phyloP scores from a whole-genome alignment of 2,113 vertebrate genomes.

The Tichodroma muraria region DNA sequence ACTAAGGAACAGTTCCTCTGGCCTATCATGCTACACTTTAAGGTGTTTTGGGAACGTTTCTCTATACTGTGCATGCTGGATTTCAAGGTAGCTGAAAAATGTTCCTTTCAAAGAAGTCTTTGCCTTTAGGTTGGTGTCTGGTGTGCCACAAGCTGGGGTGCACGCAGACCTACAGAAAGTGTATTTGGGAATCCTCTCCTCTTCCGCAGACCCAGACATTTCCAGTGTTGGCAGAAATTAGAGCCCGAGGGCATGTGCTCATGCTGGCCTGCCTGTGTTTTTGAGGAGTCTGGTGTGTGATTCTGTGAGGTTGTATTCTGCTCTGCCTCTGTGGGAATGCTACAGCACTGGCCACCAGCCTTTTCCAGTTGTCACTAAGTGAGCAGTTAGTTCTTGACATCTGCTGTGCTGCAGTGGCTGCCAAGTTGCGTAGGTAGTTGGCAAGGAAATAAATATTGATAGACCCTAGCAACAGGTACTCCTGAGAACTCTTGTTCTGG shows the following conservation, averaged over 20 bases:
- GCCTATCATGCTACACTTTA: neutral
- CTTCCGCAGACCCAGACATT: neutral
- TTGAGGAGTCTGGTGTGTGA: conserved; percentile 9
- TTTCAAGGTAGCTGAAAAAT: neutral
- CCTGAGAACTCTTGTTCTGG: conserved; percentile 20
- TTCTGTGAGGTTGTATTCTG: neutral
- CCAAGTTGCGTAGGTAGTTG: conserved; percentile 15
- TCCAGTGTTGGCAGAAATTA: neutral
- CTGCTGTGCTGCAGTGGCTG: conserved; percentile 11
- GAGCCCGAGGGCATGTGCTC: neutral
- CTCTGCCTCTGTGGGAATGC: neutral
- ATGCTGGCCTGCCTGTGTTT: conserved; percentile 3
- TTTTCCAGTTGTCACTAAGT: neutral
- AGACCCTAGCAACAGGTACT: conserved; percentile 40
- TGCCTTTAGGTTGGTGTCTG: neutral
- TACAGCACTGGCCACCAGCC: neutral
- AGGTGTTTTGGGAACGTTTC: neutral
- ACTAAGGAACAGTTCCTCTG: too few relatives aligned
- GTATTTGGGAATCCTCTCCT: neutral
- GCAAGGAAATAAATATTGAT: conserved; percentile 44
- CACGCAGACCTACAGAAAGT: fast-evolving
- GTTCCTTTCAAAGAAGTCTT: neutral
- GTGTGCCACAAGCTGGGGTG: neutral
- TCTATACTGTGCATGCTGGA: neutral
- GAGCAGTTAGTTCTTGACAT: conserved; percentile 27